Conservation (phyloP, 2,888 invertebrate genomes). For the Brenthis daphne region DNA sequence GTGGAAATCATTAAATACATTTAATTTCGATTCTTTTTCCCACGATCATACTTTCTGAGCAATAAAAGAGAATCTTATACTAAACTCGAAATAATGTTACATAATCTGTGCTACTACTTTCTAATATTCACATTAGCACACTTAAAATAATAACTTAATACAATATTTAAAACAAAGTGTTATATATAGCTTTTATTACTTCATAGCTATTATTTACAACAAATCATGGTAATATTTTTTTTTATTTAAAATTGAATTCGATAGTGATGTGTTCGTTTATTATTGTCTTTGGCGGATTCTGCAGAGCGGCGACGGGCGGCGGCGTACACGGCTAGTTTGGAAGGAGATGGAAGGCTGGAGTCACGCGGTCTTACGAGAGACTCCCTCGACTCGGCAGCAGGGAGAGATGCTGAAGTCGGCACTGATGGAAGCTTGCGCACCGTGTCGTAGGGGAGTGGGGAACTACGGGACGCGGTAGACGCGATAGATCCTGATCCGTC, state of each 20-base stretch:
- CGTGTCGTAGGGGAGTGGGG: slow-evolving; percentile 73
- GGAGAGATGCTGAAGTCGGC: slow-evolving; percentile 75
- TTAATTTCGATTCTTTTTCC: too few relatives aligned
- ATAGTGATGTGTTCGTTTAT: slow-evolving; percentile 82
- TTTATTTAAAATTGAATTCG: slow-evolving; percentile 86
- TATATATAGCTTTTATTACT: too few relatives aligned
- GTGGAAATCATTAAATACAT: too few relatives aligned
- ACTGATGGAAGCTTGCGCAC: slow-evolving; percentile 74
- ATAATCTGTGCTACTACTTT: too few relatives aligned
- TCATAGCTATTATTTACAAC: background rate
- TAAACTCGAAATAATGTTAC: too few relatives aligned
- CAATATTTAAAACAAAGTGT: too few relatives aligned
- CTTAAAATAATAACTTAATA: too few relatives aligned
- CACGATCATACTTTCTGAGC: too few relatives aligned
- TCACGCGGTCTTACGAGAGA: slow-evolving; percentile 73
- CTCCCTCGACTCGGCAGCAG: slow-evolving; percentile 78
- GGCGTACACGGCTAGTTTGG: slow-evolving; percentile 83
- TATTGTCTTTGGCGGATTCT: slow-evolving; percentile 82
- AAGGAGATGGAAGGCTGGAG: slow-evolving; percentile 83
- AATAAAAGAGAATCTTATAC: too few relatives aligned
- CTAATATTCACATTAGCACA: too few relatives aligned
- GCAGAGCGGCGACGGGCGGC: slow-evolving; percentile 80
- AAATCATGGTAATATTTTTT: background rate
- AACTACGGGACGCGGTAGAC: slow-evolving; percentile 71
- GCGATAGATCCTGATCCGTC: slow-evolving; percentile 76